Percentiles rank a stretch among this genome's conserved stretches.
phyloP scores from a whole-genome alignment of 1,140 invertebrate species.

The Halyomorpha halys region DNA sequence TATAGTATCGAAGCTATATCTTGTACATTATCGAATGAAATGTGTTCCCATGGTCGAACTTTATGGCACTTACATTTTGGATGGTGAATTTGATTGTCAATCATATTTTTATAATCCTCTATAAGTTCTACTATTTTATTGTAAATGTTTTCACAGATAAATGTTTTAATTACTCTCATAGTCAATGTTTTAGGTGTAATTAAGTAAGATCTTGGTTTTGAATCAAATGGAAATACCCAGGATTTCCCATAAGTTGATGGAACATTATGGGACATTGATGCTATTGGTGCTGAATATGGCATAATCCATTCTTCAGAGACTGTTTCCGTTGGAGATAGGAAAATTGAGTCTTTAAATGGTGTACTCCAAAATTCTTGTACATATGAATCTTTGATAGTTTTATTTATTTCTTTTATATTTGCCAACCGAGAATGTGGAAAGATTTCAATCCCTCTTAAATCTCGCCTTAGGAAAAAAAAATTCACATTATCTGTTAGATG shows the following conservation, averaged over 20 bases:
- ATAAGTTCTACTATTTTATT: not conserved
- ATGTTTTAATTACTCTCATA: constrained; percentile 3
- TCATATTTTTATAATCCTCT: not conserved
- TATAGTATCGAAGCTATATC: too few relatives aligned
- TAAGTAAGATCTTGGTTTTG: not conserved
- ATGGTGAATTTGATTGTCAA: not conserved
- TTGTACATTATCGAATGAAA: too few relatives aligned
- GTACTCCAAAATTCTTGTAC: constrained; percentile 1
- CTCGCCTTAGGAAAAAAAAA: not conserved
- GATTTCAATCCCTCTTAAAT: not conserved
- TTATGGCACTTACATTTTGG: not conserved
- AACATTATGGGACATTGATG: not conserved
- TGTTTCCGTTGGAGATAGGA: not conserved
- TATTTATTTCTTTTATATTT: not conserved
- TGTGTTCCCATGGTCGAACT: not conserved
- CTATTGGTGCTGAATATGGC: not conserved
- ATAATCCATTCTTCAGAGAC: not conserved
- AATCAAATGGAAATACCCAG: not conserved
- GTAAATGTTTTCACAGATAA: not conserved
- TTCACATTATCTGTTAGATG: not conserved
- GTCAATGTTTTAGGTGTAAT: not conserved
- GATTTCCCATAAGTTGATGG: constrained; percentile 6
- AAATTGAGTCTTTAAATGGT: not conserved
- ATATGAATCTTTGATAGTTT: not conserved
- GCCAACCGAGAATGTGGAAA: not conserved